Conservation (phyloP, 2,797 vertebrate genomes). For the Phoeniculus purpureus region DNA sequence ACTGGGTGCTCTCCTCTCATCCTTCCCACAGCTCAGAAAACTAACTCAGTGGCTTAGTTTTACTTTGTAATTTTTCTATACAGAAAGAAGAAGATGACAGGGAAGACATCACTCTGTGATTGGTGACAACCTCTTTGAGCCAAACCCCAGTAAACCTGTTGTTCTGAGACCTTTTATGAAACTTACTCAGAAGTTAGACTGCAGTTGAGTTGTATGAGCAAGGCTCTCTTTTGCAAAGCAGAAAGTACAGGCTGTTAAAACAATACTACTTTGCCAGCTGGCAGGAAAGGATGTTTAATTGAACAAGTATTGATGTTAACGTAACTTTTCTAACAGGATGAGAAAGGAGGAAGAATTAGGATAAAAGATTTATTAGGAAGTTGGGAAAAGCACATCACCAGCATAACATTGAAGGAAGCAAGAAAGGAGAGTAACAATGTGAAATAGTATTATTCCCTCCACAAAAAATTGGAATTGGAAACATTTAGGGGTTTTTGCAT, state of each 20-base stretch:
- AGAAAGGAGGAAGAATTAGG: background rate
- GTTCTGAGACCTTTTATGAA: background rate
- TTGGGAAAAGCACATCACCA: background rate
- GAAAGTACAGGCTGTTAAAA: background rate
- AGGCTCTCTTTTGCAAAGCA: background rate
- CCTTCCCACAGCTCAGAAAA: background rate
- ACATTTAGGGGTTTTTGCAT: background rate
- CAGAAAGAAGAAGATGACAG: background rate
- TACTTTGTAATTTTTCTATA: background rate
- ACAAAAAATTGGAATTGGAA: background rate
- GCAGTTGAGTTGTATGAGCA: background rate
- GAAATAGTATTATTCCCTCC: background rate
- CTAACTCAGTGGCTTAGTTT: background rate
- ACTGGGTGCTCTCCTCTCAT: background rate
- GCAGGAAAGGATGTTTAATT: background rate
- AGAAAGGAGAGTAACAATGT: background rate
- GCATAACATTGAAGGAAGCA: background rate
- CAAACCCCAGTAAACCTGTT: background rate
- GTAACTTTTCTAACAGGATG: background rate
- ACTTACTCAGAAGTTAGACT: background rate
- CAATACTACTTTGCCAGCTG: background rate
- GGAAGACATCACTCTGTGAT: background rate
- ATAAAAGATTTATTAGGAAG: background rate
- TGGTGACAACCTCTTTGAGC: background rate
- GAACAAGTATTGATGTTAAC: background rate